These are phyloP conservation scores for Spodoptera picta DNA, from an alignment of 2,888 invertebrate genomes.

Conservation along the genomic window DNA sequence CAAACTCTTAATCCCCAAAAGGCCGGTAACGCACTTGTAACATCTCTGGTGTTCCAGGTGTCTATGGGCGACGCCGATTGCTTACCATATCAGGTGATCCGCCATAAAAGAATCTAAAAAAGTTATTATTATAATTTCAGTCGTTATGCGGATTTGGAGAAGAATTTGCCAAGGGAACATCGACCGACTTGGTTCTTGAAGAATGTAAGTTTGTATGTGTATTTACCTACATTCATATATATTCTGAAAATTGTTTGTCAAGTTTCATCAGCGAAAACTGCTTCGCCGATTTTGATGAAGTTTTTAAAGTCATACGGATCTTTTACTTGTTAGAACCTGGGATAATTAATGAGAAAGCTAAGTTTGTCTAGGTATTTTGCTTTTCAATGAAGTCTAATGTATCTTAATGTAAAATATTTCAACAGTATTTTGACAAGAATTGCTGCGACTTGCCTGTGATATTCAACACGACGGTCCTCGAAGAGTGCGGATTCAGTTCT, in stretches of 20 bases:
- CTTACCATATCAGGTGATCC: too few species aligned
- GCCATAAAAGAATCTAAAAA: neutral
- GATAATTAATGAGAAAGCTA: too few species aligned
- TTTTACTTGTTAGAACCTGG: too few species aligned
- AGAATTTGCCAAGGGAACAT: slow-evolving; percentile 66
- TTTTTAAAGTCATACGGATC: too few species aligned
- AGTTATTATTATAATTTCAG: slow-evolving; percentile 62
- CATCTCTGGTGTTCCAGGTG: too few species aligned
- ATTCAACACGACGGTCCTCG: slow-evolving; percentile 62
- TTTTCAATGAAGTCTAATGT: neutral
- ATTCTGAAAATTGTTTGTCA: too few species aligned
- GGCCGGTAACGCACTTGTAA: too few species aligned
- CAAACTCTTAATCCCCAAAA: too few species aligned
- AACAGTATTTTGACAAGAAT: slow-evolving; percentile 78
- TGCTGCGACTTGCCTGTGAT: slow-evolving; percentile 79
- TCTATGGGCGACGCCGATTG: too few species aligned
- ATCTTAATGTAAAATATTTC: neutral
- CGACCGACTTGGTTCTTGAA: slow-evolving; percentile 77
- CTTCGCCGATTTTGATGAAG: too few species aligned
- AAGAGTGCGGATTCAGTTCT: slow-evolving; percentile 70
- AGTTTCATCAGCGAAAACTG: too few species aligned
- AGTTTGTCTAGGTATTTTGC: neutral
- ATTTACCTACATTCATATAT: too few species aligned
- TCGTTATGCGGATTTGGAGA: slow-evolving; percentile 71
- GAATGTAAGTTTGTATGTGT: slow-evolving; percentile 68